Evolutionary conservation across 2,888 invertebrate species (phyloP), one percentile per base, ranked within the genome.

Genomic region (Trypoxylon attenuatum): DNA sequence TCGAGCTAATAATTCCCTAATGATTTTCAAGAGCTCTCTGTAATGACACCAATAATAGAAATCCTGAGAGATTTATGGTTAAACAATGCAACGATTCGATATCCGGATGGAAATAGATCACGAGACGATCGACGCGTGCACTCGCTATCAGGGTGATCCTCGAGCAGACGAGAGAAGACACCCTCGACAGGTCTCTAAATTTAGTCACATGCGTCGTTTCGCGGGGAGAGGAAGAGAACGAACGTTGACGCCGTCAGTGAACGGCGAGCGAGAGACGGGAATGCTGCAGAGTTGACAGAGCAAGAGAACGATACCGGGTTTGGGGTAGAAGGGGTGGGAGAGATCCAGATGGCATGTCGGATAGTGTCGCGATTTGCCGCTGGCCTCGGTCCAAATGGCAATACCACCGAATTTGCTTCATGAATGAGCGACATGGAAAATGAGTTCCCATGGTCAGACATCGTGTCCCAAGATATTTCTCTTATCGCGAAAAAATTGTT

Each of bases 311-410:
- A n/a, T n/a, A n/a, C n/a, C n/a, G n/a, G n/a, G n/a, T n/a, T n/a
- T n/a, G 19, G 52, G 52, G 4, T n/a, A 22, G 46, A 38, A 21
- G 23, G 33, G 33, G 13, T 6, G 51, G 52, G 52, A 55, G 50
- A n/a, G n/a, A n/a, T 66, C 62, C 57, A 73, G 61, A 70, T 73
- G 62, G 60, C 53, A 71, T 66, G 55, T 59, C 61, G 78, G 74
- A 77, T 72, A 77, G 77, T 78, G 77, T 82, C 78, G 81, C 80
- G 78, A 81, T 82, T 80, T 78, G 71, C 46, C 63, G 69, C 73
- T 84, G 84, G 84, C 82, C 53, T 43, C 10, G 33, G 39, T 82
- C 84, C 84, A 84, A 82, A 76, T 69, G 79, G 64, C 69, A 61
- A 70, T 54, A 54, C 49, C 70, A 68, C 69, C 72, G 63, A 57